phyloP scores from a whole-genome alignment of 2,888 invertebrate species.

The Malthinus seriepunctatus region DNA sequence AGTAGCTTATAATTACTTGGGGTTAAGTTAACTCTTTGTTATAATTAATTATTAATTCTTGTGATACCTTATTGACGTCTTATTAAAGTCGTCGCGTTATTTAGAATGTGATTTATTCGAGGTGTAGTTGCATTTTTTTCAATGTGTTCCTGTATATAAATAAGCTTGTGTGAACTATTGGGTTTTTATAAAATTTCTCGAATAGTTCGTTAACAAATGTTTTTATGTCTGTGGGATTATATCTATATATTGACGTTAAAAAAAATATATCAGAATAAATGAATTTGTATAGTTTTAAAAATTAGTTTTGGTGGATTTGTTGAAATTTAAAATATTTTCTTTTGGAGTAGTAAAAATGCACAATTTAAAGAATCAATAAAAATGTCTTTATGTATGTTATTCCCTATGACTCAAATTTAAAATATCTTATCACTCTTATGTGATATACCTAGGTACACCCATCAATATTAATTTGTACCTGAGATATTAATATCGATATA shows the following conservation, averaged over 20 bases:
- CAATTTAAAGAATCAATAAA: no score
- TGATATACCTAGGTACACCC: background rate
- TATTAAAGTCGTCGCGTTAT: constrained; percentile 19
- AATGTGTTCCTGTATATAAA: constrained; percentile 21
- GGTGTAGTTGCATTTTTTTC: constrained; percentile 17
- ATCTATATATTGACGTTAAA: no score
- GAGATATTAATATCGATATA: constrained; percentile 9
- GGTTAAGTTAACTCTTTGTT: constrained; percentile 15
- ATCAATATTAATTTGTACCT: constrained; percentile 4
- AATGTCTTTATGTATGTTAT: no score
- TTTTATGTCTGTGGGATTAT: no score
- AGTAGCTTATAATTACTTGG: constrained; percentile 1
- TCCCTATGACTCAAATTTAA: no score
- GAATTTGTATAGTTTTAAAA: no score
- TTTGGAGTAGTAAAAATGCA: no score
- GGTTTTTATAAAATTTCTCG: no score
- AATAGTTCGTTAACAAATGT: no score
- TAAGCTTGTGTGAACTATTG: background rate
- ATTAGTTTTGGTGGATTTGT: no score
- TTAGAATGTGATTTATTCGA: constrained; percentile 17
- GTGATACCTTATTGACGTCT: constrained; percentile 26
- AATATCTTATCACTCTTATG: background rate
- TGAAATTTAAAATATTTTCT: no score
- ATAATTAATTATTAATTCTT: constrained; percentile 17
- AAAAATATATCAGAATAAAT: no score